Evolutionary conservation across 2,797 vertebrate genomes (phyloP), one percentile per base, ranked within the genome.

Genomic region (Coregonus ussuriensis): DNA sequence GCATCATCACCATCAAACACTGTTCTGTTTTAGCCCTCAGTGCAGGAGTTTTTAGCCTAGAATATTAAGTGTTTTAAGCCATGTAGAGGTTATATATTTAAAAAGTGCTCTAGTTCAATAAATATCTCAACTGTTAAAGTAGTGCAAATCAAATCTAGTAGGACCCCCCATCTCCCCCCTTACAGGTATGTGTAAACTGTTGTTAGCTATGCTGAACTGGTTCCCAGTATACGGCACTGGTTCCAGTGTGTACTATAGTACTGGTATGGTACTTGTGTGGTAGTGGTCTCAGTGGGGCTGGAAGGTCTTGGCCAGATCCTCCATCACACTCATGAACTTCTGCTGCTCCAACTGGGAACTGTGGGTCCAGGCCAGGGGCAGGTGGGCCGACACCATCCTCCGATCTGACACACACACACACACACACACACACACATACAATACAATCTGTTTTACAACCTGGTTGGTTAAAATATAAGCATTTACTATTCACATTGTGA

Each of bases 291-390:
- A 95, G 84, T 95, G 93, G 1, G 94, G 88, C 86, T 95, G 94
- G 79, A 93, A 92, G 29, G 87, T 90, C 89, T 94, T 94, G 85
- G 92, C 93, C 84, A 95, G 74, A 63, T 95, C 94, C 29, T 95
- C 94, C 89, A 95, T 88, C 81, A 93, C 77, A 13, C 89, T 91
- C 82, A 95, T 85, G 29, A 95, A 86, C 87, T 94, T 93, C 91
- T 95, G 93, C 83, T 95, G 92, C 88, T 95, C 94, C 90, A 93
- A 85, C 1, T 85, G 35, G 18, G 94, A 93, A 86, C 92, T 93
- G 88, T 86, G 93, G 74, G 94, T 94, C 94, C 94, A 95, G 80
- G 95, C 94, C 88, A 95, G 85, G 0, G 94, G 95, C 79, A 95
- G 91, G 87, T 95, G 94, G 73, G 93, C 78, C 68, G 93, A 79